A percentile compares a stretch with the other conserved stretches of the same genome.
These are phyloP conservation scores for Melinaea menophilus DNA, from an alignment of 2,888 invertebrate species.

Conservation along the genomic window DNA sequence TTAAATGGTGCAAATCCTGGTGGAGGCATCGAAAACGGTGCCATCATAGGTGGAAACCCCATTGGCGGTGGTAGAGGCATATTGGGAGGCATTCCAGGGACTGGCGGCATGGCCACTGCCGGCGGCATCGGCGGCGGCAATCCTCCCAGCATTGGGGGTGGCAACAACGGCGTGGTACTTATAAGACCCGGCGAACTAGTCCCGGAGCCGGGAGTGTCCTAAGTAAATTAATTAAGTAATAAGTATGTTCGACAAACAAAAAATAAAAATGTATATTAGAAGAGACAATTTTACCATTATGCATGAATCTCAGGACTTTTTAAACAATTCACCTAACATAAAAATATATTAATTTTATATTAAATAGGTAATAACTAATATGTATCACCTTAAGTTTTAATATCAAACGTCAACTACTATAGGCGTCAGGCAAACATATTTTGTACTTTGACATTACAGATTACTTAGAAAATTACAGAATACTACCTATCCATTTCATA, in stretches of 20 bases:
- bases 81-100: conserved; percentile 66
- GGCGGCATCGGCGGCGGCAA: conserved; percentile 73
- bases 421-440: too few relatives aligned
- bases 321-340: too few relatives aligned
- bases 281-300: neutral
- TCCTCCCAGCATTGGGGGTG: conserved; percentile 73
- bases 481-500: too few relatives aligned
- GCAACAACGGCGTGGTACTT: conserved; percentile 53
- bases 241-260: neutral
- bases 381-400: too few relatives aligned
- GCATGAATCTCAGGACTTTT: neutral
- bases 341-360: too few relatives aligned
- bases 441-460: too few relatives aligned
- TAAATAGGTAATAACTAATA: too few relatives aligned
- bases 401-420: too few relatives aligned
- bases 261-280: neutral
- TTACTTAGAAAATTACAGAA: too few relatives aligned
- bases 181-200: conserved; percentile 66
- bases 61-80: conserved; percentile 70
- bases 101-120: conserved; percentile 72
- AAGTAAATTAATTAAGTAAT: neutral
- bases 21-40: conserved; percentile 88
- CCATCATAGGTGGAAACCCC: conserved; percentile 80
- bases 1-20: conserved; percentile 82
- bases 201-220: conserved; percentile 61